Conservation (phyloP, 2,797 vertebrate genomes). For the Chanos chanos region DNA sequence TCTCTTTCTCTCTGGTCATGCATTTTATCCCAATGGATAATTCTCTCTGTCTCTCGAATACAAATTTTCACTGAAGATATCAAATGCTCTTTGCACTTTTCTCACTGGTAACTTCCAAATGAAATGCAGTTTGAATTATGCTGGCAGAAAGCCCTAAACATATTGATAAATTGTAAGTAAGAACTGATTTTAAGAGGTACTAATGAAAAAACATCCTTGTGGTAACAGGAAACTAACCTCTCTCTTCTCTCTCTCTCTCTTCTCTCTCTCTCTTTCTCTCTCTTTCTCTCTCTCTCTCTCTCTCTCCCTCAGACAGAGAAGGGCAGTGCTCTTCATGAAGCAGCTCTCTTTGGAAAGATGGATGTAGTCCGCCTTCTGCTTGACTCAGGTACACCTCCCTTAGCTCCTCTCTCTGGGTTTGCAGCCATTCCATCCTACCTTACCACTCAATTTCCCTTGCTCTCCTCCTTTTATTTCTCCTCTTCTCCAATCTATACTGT, state of each 20-base stretch:
- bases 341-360: slow-evolving; percentile 93
- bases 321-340: slow-evolving; percentile 93
- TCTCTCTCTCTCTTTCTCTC: slow-evolving; percentile 9
- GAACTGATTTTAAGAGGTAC: too few relatives aligned
- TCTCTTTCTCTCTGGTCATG: neutral
- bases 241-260: neutral
- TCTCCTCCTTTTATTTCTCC: too few relatives aligned
- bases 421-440: neutral
- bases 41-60: neutral
- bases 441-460: too few relatives aligned
- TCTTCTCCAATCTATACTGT: too few relatives aligned
- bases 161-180: too few relatives aligned
- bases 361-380: slow-evolving; percentile 92
- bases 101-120: too few relatives aligned
- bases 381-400: slow-evolving; percentile 81
- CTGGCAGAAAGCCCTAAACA: too few relatives aligned
- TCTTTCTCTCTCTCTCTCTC: slow-evolving; percentile 7
- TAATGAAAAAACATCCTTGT: neutral
- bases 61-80: too few relatives aligned
- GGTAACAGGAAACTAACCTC: neutral
- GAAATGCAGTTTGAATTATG: too few relatives aligned
- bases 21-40: slow-evolving; percentile 21
- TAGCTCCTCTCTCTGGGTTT: neutral
- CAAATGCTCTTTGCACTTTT: too few relatives aligned
- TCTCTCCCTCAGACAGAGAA: slow-evolving; percentile 85